These are phyloP conservation scores for Hypolimnas misippus DNA, from an alignment of 2,888 invertebrate genomes.

Conservation along the genomic window DNA sequence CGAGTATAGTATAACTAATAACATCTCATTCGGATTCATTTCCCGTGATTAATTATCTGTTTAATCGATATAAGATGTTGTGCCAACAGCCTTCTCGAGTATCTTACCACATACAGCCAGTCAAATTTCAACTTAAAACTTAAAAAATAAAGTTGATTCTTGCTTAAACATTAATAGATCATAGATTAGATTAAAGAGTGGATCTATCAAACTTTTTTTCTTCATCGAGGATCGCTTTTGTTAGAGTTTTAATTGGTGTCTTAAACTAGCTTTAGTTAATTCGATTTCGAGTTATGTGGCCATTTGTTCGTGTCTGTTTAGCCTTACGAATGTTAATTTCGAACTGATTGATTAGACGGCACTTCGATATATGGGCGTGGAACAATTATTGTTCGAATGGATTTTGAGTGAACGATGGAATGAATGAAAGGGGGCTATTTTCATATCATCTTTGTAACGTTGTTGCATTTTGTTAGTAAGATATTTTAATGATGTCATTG, in stretches of 20 bases:
- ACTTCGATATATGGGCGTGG: conserved; percentile 33
- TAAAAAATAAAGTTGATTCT: conserved; percentile 46
- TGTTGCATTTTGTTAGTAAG: neutral
- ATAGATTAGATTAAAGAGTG: conserved; percentile 81
- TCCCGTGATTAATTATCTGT: conserved; percentile 84
- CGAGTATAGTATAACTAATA: conserved; percentile 83
- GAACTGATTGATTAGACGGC: conserved; percentile 76
- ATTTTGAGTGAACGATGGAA: conserved; percentile 14
- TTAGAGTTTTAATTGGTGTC: conserved; percentile 82
- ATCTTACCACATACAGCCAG: conserved; percentile 45
- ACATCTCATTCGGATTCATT: conserved; percentile 84
- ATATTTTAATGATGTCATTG: neutral
- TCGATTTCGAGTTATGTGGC: conserved; percentile 73
- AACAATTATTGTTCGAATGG: conserved; percentile 31
- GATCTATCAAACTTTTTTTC: conserved; percentile 80
- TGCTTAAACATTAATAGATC: conserved; percentile 48
- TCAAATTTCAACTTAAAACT: conserved; percentile 40
- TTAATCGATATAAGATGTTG: conserved; percentile 84
- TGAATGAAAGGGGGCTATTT: neutral
- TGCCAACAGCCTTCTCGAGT: conserved; percentile 80
- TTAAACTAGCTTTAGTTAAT: conserved; percentile 80
- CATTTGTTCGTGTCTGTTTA: conserved; percentile 76
- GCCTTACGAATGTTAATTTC: conserved; percentile 75
- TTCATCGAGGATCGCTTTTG: conserved; percentile 82
- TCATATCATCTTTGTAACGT: neutral